Evolutionary conservation across 2,113 vertebrate species (phyloP).

Genomic region (Neogobius melanostomus): DNA sequence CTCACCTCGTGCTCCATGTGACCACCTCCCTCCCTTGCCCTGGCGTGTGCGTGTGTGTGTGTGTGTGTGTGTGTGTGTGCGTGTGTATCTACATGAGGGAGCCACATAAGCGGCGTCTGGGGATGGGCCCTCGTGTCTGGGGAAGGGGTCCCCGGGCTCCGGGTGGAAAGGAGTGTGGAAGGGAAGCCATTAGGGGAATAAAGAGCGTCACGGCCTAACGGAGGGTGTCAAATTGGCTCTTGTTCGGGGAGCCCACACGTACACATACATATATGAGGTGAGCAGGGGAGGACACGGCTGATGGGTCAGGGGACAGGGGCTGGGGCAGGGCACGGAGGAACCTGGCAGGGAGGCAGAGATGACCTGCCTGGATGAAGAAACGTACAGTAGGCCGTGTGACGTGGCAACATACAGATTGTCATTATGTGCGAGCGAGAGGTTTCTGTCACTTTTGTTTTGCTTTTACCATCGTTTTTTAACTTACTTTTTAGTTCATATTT

Average conservation of each 20-base stretch:
- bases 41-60: not conserved
- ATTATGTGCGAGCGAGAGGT: no score
- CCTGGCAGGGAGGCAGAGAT: constrained; percentile 36
- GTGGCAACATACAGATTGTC: no score
- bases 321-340: constrained; percentile 60
- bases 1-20: not conserved
- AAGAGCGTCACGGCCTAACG: constrained; percentile 95
- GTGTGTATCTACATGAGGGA: constrained; percentile 93
- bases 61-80: not conserved
- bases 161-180: constrained; percentile 61
- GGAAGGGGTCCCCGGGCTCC: constrained; percentile 70
- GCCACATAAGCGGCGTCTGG: constrained; percentile 90
- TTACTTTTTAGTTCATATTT: no score
- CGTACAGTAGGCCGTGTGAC: no score
- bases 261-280: constrained; percentile 8
- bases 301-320: constrained; percentile 60
- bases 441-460: no score
- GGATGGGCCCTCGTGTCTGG: constrained; percentile 86
- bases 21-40: not conserved
- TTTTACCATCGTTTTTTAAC: no score
- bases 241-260: constrained; percentile 82
- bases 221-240: constrained; percentile 98
- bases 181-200: constrained; percentile 89
- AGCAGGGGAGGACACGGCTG: constrained; percentile 40
- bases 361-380: not conserved